Evolutionary conservation across 2,888 invertebrate species (phyloP), one percentile per base, ranked within the genome.

Genomic region (Hoplodrina blanda): DNA sequence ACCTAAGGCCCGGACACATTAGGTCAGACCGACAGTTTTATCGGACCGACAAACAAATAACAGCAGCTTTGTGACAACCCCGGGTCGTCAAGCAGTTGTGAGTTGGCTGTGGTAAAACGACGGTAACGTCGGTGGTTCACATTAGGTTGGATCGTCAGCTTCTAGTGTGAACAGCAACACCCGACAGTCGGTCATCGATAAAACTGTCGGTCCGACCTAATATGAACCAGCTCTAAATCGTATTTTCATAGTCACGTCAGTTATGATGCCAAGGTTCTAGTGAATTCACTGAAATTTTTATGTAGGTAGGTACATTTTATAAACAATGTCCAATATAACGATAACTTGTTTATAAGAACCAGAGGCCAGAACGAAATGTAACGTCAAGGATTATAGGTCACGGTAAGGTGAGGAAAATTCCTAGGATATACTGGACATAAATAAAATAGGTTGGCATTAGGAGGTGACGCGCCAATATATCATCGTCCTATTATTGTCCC

Each of bases 251-350:
- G 64, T 68, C 52, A 11, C 53, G 73, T 62, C 78, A 63, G 76
- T 65, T 77, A 77, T 62, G 68, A 73, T 62, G 73, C 77, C 77
- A 78, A 78, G 73, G 78, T 63, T 73, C 37, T 55, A 13, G 41
- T 41, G n/a, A 46, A 70, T 72, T 54, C 53, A 61, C 56, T 72
- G 61, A 30, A 73, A 74, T 67, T 67, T 15, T 52, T 55, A 17
- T 46, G 46, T 46, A 46, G 46, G 46, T 46, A 17, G 46, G 57
- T 59, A 44, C 50, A 41, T 72, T 30, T 56, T 20, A 63, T 77
- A 76, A 76, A 76, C 76, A 76, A 57, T 72, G 60, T 67, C 72
- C 66, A 67, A 33, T 10, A 44, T 75, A 64, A 66, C 62, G 52
- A 77, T 66, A 62, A 37, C 55, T 74, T 77, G 76, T 77, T 60